Evolutionary conservation across 2,797 vertebrate species (phyloP), one percentile per base, ranked within the genome.

Genomic region (Darevskia nairensis): DNA sequence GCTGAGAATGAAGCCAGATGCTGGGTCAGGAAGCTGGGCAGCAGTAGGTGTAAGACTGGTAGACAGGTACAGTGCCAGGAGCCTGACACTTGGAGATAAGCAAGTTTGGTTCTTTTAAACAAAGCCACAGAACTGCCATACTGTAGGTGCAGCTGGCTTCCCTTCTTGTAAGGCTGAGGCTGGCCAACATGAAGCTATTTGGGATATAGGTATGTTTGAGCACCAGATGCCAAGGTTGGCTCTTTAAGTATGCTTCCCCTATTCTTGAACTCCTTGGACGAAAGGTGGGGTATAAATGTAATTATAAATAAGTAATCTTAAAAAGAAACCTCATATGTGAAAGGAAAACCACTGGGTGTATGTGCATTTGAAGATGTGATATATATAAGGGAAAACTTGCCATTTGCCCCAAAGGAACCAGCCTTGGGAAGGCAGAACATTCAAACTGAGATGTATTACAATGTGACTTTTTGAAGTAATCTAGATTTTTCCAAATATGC

Each of bases 81-180:
- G 27, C 10, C 9, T 87, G n/a, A 50, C 77, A 80, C 77, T 85
- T 75, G 39, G 17, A 85, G 71, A 89, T 85, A 80, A 85, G 46
- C 29, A 85, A 80, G 29, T 80, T 85, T 80, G 3, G 2, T 80
- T 68, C 55, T 85, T 80, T 32, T 23, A 76, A 89, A 85, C 9
- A 23, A 25, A 74, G 71, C 68, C 78, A 80, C 32, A 61, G 10
- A 74, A 50, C 77, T 89, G n/a, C 80, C 77, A 80, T 50, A 25
- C 41, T 66, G 41, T 55, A 75, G 69, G 32, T 80, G 25, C 41
- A 29, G 39, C 25, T 55, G 66, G 41, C 69, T 76, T 75, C 9
- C 59, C 27, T 66, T 15, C 50, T 64, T 72, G 15, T 15, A 23
- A 66, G 23, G 25, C 69, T n/a, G 41, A 81, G 32, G 13, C 29